These are phyloP conservation scores for Axinella damicornis DNA, from an alignment of 37 sponge, comb jelly and placozoan species.

Conservation along the genomic window DNA sequence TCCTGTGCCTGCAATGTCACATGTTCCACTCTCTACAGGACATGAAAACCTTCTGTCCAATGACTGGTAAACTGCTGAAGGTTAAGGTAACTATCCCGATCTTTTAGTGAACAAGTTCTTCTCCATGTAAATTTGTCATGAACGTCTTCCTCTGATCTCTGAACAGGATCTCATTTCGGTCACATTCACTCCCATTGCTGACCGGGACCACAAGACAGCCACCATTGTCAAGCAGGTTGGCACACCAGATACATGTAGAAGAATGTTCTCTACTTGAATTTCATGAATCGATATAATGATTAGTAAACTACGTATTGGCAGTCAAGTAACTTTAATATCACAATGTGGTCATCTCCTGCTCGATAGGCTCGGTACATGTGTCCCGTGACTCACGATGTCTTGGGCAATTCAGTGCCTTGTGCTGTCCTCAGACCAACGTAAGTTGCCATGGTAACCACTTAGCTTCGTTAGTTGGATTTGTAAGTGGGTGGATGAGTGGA, in stretches of 20 bases:
- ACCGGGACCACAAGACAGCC: conserved; percentile 45
- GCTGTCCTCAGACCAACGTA: conserved; percentile 84
- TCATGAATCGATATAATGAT: no score
- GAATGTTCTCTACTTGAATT: no score
- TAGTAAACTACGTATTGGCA: no score
- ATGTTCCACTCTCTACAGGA: conserved; percentile 59
- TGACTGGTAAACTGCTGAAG: conserved; percentile 79
- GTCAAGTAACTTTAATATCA: no score
- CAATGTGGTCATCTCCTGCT: no score
- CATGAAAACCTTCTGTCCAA: conserved; percentile 90
- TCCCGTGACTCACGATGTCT: conserved; percentile 87
- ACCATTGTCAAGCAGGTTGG: conserved; percentile 41
- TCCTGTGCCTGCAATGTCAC: no score
- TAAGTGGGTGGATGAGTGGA: no score
- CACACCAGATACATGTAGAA: no score
- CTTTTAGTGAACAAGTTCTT: neutral
- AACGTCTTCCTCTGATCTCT: neutral
- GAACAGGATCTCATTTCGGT: conserved; percentile 77
- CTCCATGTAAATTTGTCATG: no score
- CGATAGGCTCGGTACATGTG: conserved; percentile 76
- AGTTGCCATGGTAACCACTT: conserved; percentile 27
- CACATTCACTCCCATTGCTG: conserved; percentile 76
- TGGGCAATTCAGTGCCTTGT: conserved; percentile 89
- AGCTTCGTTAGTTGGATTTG: no score
- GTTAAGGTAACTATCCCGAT: conserved; percentile 52